Evolutionary conservation across 2,888 invertebrate genomes (phyloP).

Genomic region (Endomychus coccineus): DNA sequence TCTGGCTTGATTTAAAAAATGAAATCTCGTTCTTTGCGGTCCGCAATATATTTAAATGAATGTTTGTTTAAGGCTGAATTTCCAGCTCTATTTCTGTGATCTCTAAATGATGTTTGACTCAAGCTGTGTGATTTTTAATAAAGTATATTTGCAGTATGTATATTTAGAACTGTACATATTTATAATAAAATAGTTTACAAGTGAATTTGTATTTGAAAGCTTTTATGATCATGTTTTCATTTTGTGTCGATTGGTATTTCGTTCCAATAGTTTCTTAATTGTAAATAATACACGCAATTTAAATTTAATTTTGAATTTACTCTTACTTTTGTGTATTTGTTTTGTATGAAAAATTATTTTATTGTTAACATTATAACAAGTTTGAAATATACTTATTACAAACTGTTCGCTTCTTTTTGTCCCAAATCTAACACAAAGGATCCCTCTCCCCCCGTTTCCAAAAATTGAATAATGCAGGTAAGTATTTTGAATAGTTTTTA

Average conservation of each 20-base stretch:
- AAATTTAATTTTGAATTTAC: too few relatives aligned
- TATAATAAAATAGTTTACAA: conserved; percentile 9
- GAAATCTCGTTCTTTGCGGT: conserved; percentile 25
- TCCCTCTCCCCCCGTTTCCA: too few relatives aligned
- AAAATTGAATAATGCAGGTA: too few relatives aligned
- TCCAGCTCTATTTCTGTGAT: conserved; percentile 46
- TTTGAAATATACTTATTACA: too few relatives aligned
- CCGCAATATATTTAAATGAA: conserved; percentile 25
- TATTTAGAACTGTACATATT: conserved; percentile 11
- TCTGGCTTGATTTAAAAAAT: too few relatives aligned
- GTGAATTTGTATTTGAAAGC: conserved; percentile 11
- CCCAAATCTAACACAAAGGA: too few relatives aligned
- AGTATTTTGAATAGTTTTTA: too few relatives aligned
- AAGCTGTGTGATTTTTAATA: conserved; percentile 37
- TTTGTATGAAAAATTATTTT: too few relatives aligned
- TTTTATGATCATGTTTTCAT: conserved; percentile 12
- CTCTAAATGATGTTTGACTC: conserved; percentile 38
- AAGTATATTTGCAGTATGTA: conserved; percentile 15
- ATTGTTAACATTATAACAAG: too few relatives aligned
- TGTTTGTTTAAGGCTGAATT: conserved; percentile 28
- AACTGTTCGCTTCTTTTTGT: too few relatives aligned
- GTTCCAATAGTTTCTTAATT: conserved; percentile 22
- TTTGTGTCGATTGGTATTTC: conserved; percentile 25
- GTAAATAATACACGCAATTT: too few relatives aligned
- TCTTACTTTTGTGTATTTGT: too few relatives aligned